These are phyloP conservation scores for Aphidius ervi DNA, from an alignment of 1,140 invertebrate species.

Conservation along the genomic window DNA sequence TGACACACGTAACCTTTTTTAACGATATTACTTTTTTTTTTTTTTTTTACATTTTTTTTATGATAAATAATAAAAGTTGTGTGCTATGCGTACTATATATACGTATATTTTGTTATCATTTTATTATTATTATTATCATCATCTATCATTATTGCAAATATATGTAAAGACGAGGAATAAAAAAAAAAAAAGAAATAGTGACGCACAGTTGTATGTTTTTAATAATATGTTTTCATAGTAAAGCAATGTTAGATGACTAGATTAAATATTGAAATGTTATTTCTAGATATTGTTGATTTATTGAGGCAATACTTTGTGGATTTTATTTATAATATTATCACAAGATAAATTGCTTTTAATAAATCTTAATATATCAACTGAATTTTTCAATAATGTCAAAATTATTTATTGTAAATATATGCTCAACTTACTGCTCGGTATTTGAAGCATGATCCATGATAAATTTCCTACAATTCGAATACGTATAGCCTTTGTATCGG, in stretches of 20 bases:
- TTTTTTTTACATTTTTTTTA: not conserved
- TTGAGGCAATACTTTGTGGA: too few species aligned
- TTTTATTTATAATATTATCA: too few species aligned
- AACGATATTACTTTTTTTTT: not conserved
- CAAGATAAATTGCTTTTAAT: too few species aligned
- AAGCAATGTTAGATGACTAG: too few species aligned
- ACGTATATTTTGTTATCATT: not conserved
- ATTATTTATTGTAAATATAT: constrained; percentile 7
- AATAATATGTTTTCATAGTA: too few species aligned
- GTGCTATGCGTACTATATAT: not conserved
- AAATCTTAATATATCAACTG: not conserved
- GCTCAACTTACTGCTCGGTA: constrained; percentile 36
- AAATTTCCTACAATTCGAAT: constrained; percentile 35
- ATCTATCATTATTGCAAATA: too few species aligned
- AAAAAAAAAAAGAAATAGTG: too few species aligned
- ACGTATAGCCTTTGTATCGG: constrained; percentile 23
- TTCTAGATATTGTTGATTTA: too few species aligned
- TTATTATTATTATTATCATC: too few species aligned
- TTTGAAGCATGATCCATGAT: constrained; percentile 30
- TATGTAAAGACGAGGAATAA: too few species aligned
- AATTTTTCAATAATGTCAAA: not conserved
- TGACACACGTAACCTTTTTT: constrained; percentile 10
- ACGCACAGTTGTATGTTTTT: too few species aligned
- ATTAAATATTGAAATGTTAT: too few species aligned
- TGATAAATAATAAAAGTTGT: not conserved